Evolutionary conservation across 2,888 invertebrate species (phyloP).

Genomic region (Hemistola chrysoprasaria): DNA sequence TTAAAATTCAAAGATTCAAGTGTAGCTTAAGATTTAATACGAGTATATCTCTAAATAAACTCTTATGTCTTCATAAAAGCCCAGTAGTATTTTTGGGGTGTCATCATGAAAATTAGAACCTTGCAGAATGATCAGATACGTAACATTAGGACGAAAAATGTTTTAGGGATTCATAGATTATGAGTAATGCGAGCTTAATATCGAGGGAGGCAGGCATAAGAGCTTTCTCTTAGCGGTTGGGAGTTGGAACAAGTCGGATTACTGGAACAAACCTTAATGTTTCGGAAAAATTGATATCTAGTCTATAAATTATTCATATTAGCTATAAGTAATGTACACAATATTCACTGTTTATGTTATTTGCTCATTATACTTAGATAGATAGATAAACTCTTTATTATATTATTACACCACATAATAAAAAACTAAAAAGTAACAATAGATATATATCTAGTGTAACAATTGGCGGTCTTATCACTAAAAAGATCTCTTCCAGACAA

Average conservation of each 20-base stretch:
- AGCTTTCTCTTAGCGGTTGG: slow-evolving; percentile 6
- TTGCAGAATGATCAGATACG: background rate
- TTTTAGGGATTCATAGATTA: slow-evolving; percentile 6
- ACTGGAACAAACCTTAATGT: slow-evolving; percentile 8
- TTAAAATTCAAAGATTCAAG: too few relatives aligned
- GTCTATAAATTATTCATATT: slow-evolving; percentile 10
- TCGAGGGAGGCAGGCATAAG: background rate
- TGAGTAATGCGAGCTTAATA: slow-evolving; percentile 10
- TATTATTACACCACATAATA: too few relatives aligned
- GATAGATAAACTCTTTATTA: too few relatives aligned
- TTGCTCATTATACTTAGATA: too few relatives aligned
- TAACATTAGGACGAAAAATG: slow-evolving; percentile 5
- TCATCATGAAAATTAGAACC: background rate
- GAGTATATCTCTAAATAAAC: too few relatives aligned
- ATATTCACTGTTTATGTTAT: background rate
- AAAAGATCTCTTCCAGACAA: too few relatives aligned
- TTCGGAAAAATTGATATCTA: slow-evolving; percentile 5
- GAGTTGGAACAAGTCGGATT: slow-evolving; percentile 1
- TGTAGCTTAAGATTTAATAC: too few relatives aligned
- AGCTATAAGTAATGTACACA: slow-evolving; percentile 1
- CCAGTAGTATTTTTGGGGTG: too few relatives aligned
- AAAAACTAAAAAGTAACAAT: too few relatives aligned
- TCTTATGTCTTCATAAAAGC: too few relatives aligned
- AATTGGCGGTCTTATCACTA: too few relatives aligned
- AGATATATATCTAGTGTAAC: too few relatives aligned